Conservation (phyloP, 2,797 vertebrate species). For the Diceros bicornis region DNA sequence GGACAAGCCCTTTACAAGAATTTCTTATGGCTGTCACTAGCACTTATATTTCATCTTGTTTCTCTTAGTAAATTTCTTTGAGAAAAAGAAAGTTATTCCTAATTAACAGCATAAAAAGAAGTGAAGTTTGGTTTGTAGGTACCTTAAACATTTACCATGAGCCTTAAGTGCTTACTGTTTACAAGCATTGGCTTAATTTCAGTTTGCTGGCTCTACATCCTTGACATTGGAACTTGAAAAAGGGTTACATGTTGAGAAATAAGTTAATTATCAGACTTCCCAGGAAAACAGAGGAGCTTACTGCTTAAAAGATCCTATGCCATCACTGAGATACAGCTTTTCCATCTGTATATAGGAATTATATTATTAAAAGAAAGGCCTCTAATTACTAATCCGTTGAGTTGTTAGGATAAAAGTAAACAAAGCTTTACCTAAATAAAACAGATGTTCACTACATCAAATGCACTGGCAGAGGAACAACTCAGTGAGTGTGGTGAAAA, state of each 20-base stretch:
- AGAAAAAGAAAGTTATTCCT: not conserved
- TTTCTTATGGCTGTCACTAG: not conserved
- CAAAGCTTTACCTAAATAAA: too few species aligned
- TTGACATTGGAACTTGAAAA: not conserved
- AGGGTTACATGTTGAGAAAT: not conserved
- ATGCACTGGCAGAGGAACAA: too few species aligned
- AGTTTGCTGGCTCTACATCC: not conserved
- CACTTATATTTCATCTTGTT: not conserved
- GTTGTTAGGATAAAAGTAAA: too few species aligned
- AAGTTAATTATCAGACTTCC: not conserved
- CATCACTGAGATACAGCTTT: not conserved
- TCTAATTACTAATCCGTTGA: too few species aligned
- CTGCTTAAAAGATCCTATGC: not conserved
- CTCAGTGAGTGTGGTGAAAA: too few species aligned
- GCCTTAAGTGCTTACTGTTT: not conserved
- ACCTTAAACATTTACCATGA: not conserved
- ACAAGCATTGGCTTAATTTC: not conserved
- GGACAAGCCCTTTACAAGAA: not conserved
- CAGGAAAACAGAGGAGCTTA: not conserved
- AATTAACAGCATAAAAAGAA: slow-evolving; percentile 12
- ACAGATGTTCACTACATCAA: too few species aligned
- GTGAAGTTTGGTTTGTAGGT: not conserved
- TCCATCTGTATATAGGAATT: not conserved
- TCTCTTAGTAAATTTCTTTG: slow-evolving; percentile 48
- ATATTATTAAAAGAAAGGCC: not conserved